A percentile compares a stretch with the other conserved stretches of the same genome.
Evolutionary conservation across 1,140 invertebrate species (phyloP).

Genomic region (Brachionus sp.): DNA sequence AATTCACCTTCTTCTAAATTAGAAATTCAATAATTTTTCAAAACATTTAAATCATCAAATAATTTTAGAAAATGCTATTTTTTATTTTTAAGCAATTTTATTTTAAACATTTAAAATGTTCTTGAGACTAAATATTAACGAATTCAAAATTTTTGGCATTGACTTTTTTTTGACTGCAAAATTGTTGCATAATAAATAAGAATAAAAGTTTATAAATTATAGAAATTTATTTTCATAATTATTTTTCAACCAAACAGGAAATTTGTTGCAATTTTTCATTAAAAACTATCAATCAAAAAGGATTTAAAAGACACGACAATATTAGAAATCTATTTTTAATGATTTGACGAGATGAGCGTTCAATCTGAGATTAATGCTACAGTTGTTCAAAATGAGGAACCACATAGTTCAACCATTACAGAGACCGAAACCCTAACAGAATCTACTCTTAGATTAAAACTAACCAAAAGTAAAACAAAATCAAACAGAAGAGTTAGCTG

Average conservation of each 20-base stretch:
- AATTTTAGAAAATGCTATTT: too few relatives aligned
- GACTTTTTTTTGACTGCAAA: neutral
- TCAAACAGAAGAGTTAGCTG: conserved; percentile 69
- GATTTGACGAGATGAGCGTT: neutral
- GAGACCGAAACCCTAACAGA: neutral
- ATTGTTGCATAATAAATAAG: neutral
- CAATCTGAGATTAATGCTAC: neutral
- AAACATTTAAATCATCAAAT: too few relatives aligned
- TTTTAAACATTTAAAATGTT: too few relatives aligned
- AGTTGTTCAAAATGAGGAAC: neutral
- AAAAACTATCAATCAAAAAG: neutral
- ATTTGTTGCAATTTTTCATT: neutral
- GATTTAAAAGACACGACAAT: neutral
- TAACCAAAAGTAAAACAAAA: conserved; percentile 1
- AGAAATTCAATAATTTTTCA: too few relatives aligned
- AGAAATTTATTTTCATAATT: conserved; percentile 16
- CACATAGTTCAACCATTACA: neutral
- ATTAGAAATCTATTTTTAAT: neutral
- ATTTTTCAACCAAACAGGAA: neutral
- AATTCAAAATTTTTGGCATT: neutral
- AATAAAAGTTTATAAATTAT: neutral
- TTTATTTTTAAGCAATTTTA: too few relatives aligned
- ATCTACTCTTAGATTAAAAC: neutral
- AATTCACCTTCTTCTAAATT: too few relatives aligned
- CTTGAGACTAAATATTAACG: neutral